Evolutionary conservation across 2,113 vertebrate species (phyloP).

Genomic region (Sitta europaea): DNA sequence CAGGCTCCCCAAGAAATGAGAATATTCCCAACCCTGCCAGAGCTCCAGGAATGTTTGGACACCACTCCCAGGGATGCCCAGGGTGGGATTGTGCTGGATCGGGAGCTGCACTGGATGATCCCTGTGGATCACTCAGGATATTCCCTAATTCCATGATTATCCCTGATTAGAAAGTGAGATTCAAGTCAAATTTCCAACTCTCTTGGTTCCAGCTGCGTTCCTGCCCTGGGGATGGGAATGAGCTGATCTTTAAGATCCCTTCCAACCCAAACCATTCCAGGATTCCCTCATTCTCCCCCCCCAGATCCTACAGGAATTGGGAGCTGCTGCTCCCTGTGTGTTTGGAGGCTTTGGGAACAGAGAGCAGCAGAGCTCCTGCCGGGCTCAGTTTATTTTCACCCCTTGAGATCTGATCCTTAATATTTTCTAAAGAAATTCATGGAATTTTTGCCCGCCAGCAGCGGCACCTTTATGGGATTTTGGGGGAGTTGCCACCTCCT

Average conservation of each 20-base stretch:
- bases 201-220: not conserved
- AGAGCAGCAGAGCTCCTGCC: not conserved
- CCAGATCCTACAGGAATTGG: accelerated
- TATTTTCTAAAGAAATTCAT: not conserved
- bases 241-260: not conserved
- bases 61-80: accelerated
- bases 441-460: not conserved
- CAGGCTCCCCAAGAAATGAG: not conserved
- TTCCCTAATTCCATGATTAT: not conserved
- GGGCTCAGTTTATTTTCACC: not conserved
- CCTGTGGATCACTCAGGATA: not conserved
- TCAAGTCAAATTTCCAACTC: not conserved
- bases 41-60: not conserved
- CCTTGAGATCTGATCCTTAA: not conserved
- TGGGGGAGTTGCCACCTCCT: not conserved
- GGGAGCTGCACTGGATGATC: not conserved
- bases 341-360: not conserved
- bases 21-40: not conserved
- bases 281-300: accelerated
- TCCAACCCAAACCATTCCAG: not conserved
- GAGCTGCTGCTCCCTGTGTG: not conserved
- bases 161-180: not conserved
- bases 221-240: not conserved
- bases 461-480: accelerated
- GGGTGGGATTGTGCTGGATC: not conserved